A percentile compares a stretch with the other conserved stretches of the same genome.
These are phyloP conservation scores for Colletes latitarsis DNA, from an alignment of 1,140 invertebrate genomes.

Conservation along the genomic window DNA sequence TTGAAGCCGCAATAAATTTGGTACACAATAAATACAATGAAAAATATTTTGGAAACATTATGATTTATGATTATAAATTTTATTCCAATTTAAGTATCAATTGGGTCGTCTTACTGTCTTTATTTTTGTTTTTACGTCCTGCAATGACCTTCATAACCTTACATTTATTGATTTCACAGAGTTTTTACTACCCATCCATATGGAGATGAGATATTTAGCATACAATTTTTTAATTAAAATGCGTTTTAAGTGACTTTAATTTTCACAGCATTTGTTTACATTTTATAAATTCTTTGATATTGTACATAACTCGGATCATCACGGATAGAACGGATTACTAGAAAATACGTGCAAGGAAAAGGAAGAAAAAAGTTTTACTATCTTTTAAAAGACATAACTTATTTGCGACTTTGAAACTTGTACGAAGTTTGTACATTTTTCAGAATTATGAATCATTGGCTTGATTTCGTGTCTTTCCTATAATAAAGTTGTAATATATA, in stretches of 20 bases:
- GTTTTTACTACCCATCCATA: conserved; percentile 5
- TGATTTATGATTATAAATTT: neutral
- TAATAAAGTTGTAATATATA: neutral
- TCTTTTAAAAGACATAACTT: neutral
- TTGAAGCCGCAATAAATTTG: neutral
- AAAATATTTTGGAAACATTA: neutral
- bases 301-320: too few species aligned
- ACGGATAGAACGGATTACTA: too few species aligned
- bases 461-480: neutral
- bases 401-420: neutral
- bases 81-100: neutral
- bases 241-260: neutral
- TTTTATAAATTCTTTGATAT: neutral
- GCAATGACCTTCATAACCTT: conserved; percentile 22
- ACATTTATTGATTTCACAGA: conserved; percentile 31
- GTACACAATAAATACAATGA: neutral
- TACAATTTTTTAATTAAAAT: neutral
- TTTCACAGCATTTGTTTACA: neutral
- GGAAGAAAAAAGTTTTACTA: neutral
- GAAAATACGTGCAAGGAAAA: neutral
- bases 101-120: neutral
- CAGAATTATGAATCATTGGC: neutral
- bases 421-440: neutral
- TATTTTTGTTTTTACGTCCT: conserved; percentile 26
- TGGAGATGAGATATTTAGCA: neutral